These are phyloP conservation scores for Scophthalmus maximus DNA, from an alignment of 2,113 vertebrate genomes.

Conservation along the genomic window DNA sequence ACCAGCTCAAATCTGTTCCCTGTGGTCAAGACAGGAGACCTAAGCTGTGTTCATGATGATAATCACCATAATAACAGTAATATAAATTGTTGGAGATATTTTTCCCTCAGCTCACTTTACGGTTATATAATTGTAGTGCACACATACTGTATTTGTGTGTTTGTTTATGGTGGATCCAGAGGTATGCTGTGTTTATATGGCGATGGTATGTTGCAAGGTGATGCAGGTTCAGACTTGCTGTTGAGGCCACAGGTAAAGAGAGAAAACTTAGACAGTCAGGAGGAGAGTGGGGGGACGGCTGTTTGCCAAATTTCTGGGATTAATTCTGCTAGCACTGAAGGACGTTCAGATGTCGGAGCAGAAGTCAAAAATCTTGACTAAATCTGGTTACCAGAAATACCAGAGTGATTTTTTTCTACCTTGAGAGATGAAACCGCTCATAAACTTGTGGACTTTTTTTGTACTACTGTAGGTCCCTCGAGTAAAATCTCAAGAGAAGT, in stretches of 20 bases:
- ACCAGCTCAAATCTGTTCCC: neutral
- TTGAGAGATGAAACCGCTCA: neutral
- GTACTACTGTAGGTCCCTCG: neutral
- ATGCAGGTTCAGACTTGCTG: conserved; percentile 54
- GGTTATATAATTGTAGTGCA: neutral
- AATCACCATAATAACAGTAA: neutral
- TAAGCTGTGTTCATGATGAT: neutral
- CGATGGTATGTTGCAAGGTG: neutral
- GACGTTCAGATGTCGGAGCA: neutral
- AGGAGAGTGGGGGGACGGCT: neutral
- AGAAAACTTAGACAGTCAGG: conserved; percentile 1
- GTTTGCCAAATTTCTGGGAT: conserved; percentile 1
- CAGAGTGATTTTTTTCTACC: neutral
- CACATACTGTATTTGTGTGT: neutral
- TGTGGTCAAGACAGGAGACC: neutral
- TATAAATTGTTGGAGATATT: neutral
- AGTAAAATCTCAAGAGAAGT: too few species aligned
- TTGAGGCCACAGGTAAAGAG: conserved; percentile 10
- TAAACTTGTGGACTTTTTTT: neutral
- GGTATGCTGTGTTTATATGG: conserved; percentile 36
- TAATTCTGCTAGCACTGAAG: neutral
- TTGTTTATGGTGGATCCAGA: conserved; percentile 5
- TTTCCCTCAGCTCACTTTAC: too few species aligned
- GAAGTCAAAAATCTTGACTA: neutral
- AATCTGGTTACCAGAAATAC: neutral